Base-by-base conservation (phyloP, 2,113 vertebrate species). In the Aegithalos caudatus region DNA sequence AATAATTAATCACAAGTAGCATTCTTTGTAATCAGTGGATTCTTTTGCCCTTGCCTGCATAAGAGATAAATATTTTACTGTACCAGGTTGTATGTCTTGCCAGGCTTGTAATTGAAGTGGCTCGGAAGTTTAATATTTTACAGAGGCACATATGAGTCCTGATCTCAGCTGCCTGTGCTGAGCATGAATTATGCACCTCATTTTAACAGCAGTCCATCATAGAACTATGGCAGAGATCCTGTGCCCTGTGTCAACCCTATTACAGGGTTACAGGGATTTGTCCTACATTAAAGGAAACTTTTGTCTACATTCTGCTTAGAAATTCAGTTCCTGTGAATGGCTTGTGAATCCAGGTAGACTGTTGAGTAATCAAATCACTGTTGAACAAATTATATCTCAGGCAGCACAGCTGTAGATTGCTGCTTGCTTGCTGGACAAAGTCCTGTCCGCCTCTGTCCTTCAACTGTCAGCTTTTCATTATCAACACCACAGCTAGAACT, bases 101-200 rank as follows among this genome's bases (percentile, higher is more conserved):
- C 82, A 91, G 91, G 44, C 69, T 94, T 92, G 95, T 95, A 96
- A 97, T 2, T 96, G 91, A 96, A 94, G 83, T 85, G 61, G 72
- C 54, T 64, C 85, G 50, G 37, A 81, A 89, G 61, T 86, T 95
- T 95, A 97, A 95, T 96, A 96, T 96, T 97, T 96, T 71, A 97
- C 71, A 66, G 44, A 66, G 92, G 95, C 89, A 95, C 86, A 94
- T 94, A 93, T 97, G 90, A 97, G 95, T 97, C 90, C 88, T 18
- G 69, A 81, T 44, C 83, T 91, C 12, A 8, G 4, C 83, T 86
- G 74, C 67, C 51, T 66, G 65, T 84, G 80, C 82, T 57, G 20
- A 91, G 83, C 92, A 95, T 92, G 45, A 97, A 96, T 90, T 93
- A 96, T 84, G 81, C 57, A 90, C 57, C 67, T 88, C 3, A 4